Evolutionary conservation across 2,888 invertebrate genomes (phyloP).

Genomic region (Acleris emargana): DNA sequence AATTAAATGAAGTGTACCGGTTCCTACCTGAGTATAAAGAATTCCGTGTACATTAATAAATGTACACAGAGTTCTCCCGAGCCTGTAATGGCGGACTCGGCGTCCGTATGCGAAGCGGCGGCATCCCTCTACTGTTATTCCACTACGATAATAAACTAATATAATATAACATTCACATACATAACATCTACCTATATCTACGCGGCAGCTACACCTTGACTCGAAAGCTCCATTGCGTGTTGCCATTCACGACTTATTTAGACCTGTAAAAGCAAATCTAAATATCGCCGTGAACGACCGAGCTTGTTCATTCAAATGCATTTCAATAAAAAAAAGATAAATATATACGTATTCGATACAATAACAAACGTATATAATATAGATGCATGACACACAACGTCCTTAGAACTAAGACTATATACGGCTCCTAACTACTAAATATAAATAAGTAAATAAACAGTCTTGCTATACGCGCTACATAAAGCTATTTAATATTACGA

Average conservation of each 20-base stretch:
- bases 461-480: conserved; percentile 13
- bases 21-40: conserved; percentile 52
- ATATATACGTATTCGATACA: conserved; percentile 56
- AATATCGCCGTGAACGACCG: conserved; percentile 47
- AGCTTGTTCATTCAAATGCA: conserved; percentile 56
- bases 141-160: conserved; percentile 52
- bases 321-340: conserved; percentile 50
- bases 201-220: conserved; percentile 51
- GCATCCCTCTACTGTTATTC: conserved; percentile 60
- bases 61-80: not conserved
- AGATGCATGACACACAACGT: conserved; percentile 70
- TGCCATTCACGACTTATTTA: conserved; percentile 49
- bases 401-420: conserved; percentile 67
- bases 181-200: conserved; percentile 81
- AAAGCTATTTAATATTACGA: not conserved
- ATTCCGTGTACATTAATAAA: conserved; percentile 42
- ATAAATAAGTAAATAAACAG: conserved; percentile 9
- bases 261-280: conserved; percentile 44
- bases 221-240: conserved; percentile 46
- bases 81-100: conserved; percentile 18
- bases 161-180: conserved; percentile 63
- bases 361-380: conserved; percentile 61
- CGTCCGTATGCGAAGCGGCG: conserved; percentile 55
- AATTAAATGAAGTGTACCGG: conserved; percentile 40
- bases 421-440: conserved; percentile 63